These are phyloP conservation scores for Gnatocerus cornutus DNA, from an alignment of 2,888 invertebrate genomes.

Conservation along the genomic window DNA sequence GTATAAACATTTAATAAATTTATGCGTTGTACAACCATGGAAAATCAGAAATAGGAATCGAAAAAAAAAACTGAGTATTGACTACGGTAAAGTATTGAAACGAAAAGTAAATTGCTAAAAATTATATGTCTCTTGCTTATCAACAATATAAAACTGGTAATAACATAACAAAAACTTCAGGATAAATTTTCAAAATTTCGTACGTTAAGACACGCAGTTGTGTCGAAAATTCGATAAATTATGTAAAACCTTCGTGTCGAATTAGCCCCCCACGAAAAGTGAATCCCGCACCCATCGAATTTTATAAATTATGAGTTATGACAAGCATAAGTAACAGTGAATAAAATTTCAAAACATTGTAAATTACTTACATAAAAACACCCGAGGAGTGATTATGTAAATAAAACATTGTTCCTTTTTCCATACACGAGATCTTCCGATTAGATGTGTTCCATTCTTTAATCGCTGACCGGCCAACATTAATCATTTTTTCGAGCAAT, in stretches of 20 bases:
- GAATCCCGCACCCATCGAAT: neutral
- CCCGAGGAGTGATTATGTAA: slow-evolving; percentile 9
- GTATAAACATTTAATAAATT: too few species aligned
- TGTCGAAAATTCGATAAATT: neutral
- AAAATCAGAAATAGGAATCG: too few species aligned
- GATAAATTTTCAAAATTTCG: too few species aligned
- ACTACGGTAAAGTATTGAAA: too few species aligned
- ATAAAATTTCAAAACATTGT: slow-evolving; percentile 4
- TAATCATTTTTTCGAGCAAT: slow-evolving; percentile 12
- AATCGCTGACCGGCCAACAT: neutral
- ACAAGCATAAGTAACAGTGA: neutral
- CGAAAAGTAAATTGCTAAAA: too few species aligned
- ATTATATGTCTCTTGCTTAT: too few species aligned
- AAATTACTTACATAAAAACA: slow-evolving; percentile 5
- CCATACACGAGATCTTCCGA: slow-evolving; percentile 7
- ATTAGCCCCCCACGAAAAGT: neutral
- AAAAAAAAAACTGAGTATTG: too few species aligned
- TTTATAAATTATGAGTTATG: slow-evolving; percentile 4
- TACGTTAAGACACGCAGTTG: too few species aligned
- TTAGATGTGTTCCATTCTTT: slow-evolving; percentile 9
- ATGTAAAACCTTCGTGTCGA: neutral
- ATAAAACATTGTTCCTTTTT: slow-evolving; percentile 6
- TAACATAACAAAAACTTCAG: too few species aligned
- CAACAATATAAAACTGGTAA: too few species aligned
- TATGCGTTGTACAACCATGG: too few species aligned